Base-by-base conservation (phyloP, 2,888 invertebrate genomes). In the Philopedon plagiatum region DNA sequence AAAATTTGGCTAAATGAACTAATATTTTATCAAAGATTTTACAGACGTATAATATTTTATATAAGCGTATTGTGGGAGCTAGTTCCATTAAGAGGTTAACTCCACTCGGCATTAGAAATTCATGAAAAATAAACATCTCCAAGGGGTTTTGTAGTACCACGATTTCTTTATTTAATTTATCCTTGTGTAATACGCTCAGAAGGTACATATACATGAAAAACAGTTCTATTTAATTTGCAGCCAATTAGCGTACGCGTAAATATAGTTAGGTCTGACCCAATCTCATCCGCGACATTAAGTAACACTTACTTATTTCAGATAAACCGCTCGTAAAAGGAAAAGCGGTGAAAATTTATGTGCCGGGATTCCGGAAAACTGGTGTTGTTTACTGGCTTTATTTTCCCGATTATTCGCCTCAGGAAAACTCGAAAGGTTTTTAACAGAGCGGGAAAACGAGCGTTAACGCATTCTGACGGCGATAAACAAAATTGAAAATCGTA, bases 301-400 rank as follows among this genome's bases (percentile, higher is more conserved):
- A 64, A 64, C 73, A 73, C 65, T 69, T 69, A 73, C 69, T 73
- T 73, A 73, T 69, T 73, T 73, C 60, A 62, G 69, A 73, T 73
- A 73, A 73, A 64, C 60, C 39, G 68, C 49, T 69, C 69, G 69
- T 73, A 73, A 73, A 73, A 73, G 73, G 68, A 69, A 71, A 73
- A 69, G 67, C 68, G 23, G 26, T 58, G 60, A 49, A 69, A 73
- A 73, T 73, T 57, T 73, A 73, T 73, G 61, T 49, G 46, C 60
- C 61, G 5, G 64, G 64, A 69, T 65, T 73, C 68, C 73, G 68
- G 69, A 57, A 73, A 67, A 68, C 56, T 62, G 65, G 41, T 64
- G 73, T 68, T 73, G 68, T 73, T 73, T 68, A 68, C 63, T 63
- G 63, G 68, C 41, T 73, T 73, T 54, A 68, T 56, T 72, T 67